Conservation (phyloP, 2,797 vertebrate species). For the Hippopotamyrus pictus region DNA sequence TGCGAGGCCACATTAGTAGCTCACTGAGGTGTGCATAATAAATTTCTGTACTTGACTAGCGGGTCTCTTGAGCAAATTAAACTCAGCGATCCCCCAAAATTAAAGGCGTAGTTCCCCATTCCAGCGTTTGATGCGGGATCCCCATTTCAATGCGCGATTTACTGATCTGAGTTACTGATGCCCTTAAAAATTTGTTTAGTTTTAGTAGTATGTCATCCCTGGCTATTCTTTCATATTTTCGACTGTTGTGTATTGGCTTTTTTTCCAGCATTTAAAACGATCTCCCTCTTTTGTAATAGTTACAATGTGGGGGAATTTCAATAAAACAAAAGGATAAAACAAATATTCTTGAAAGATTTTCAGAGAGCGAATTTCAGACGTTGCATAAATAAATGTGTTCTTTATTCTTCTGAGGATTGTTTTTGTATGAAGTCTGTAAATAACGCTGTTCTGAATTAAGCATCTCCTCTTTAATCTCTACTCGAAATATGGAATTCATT, state of each 20-base stretch:
- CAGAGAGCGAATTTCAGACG: background rate
- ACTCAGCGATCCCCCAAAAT: conserved; percentile 13
- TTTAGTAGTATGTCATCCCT: background rate
- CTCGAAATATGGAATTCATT: conserved; percentile 27
- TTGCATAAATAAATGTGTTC: conserved; percentile 19
- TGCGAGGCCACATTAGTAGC: conserved; percentile 17
- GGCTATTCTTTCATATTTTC: background rate
- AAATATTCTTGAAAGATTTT: conserved; percentile 5
- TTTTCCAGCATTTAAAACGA: background rate
- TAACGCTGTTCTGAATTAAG: conserved; percentile 20
- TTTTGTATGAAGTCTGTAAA: conserved; percentile 19
- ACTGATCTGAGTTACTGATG: background rate
- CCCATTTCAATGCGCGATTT: background rate
- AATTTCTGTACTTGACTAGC: conserved; percentile 15
- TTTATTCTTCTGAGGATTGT: conserved; percentile 1
- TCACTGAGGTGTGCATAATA: conserved; percentile 16
- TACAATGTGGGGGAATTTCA: background rate
- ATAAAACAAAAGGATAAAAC: background rate
- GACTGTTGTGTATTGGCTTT: background rate
- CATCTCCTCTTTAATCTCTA: conserved; percentile 22
- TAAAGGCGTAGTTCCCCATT: background rate
- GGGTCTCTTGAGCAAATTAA: conserved; percentile 19
- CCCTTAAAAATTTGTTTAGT: background rate
- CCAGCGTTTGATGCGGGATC: background rate
- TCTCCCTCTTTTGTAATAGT: background rate